Percentiles rank a stretch among this genome's conserved stretches.
Evolutionary conservation across 1,140 invertebrate genomes (phyloP).

Genomic region (Nylanderia fulva): DNA sequence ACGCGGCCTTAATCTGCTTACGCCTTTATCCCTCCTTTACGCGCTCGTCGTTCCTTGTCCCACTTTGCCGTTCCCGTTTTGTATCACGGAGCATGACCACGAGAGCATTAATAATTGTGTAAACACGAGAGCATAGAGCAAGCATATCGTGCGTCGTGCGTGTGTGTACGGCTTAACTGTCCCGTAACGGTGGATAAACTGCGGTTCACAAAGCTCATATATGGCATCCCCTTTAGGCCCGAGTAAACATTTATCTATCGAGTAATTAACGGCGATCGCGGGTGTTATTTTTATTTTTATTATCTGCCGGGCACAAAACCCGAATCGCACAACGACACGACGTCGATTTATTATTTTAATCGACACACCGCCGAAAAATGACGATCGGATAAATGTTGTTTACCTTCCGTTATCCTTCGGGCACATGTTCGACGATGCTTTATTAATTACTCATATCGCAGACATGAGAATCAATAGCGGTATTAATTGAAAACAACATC

Average conservation of each 20-base stretch:
- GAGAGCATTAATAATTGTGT: slow-evolving; percentile 58
- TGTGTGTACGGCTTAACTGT: slow-evolving; percentile 40
- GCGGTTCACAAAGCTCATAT: slow-evolving; percentile 14
- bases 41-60: neutral
- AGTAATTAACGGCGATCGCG: slow-evolving; percentile 25
- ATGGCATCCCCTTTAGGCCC: neutral
- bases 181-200: slow-evolving; percentile 47
- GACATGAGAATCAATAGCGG: neutral
- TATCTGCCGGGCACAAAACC: neutral
- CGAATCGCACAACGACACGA: neutral
- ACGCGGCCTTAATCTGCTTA: slow-evolving; percentile 42
- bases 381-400: slow-evolving; percentile 7
- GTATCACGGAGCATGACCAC: slow-evolving; percentile 44
- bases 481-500: neutral
- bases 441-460: neutral
- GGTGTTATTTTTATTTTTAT: slow-evolving; percentile 27
- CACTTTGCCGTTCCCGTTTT: slow-evolving; percentile 52
- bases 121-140: slow-evolving; percentile 58
- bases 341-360: slow-evolving; percentile 14
- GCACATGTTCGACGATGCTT: neutral
- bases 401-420: neutral
- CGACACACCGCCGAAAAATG: neutral
- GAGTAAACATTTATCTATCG: slow-evolving; percentile 53
- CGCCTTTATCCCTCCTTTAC: neutral
- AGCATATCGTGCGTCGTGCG: neutral